Evolutionary conservation across 2,113 vertebrate species (phyloP), one percentile per base, ranked within the genome.

Genomic region (Tylochromis polylepis): DNA sequence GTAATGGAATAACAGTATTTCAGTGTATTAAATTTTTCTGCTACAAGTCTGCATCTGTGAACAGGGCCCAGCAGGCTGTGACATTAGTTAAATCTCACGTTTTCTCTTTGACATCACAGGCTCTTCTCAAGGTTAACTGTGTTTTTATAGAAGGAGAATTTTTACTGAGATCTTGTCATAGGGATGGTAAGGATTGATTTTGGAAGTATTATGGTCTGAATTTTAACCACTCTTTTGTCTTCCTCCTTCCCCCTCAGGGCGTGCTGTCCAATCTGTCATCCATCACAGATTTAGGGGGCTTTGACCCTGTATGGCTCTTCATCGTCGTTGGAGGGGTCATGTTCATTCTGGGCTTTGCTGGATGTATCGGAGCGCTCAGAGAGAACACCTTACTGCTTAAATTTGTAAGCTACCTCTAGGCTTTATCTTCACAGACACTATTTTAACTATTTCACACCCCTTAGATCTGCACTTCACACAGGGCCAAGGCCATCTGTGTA

Each of bases 281-380:
- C 41, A 98, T 98, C 95, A 98, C 98, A 12, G 97, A 98, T 89
- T 95, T 98, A 11, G 97, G 97, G 6, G 98, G 98, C 60, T 97
- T 98, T 4, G 98, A 98, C 93, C 98, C 98, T 0, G 98, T 98
- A 59, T 98, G 98, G 98, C 97, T 98, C 84, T 98, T 98, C 83
- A 97, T 98, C 6, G 98, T 98, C 36, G 97, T 98, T 1, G 98
- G 98, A 86, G 97, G 91, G 36, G 92, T 98, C 88, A 98, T 98
- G 98, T 98, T 98, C 31, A 92, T 98, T 90, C 95, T 98, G 85
- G 97, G 98, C 83, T 98, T 98, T 49, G 97, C 98, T 1, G 98
- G 98, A 87, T 98, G 98, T 85, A 97, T 98, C 1, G 97, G 98
- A n/a, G 98, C 98, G 1, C 96, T 98, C 65, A 89, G 98, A 84